Evolutionary conservation across 2,888 invertebrate species (phyloP), one percentile per base, ranked within the genome.

Genomic region (Pecten maximus): DNA sequence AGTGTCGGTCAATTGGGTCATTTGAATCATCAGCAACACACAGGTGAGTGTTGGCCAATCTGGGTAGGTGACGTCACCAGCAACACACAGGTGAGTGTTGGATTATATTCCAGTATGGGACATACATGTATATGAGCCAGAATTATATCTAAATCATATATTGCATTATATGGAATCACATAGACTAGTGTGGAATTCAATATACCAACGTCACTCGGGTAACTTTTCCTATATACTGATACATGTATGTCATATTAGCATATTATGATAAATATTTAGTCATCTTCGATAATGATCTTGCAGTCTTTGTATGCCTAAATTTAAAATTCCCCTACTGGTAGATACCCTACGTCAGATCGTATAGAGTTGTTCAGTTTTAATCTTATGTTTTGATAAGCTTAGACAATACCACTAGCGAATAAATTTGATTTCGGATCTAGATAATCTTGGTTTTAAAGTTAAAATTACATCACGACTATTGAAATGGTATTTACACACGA

Each of bases 351-450:
- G 60, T 60, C n/a, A 60, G 2, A 60, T 35, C 23, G 19, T n/a
- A n/a, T 35, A 74, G 35, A 28, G 6, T 8, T 28, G 35, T 74
- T 74, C 60, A 23, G 60, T 60, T 74, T 74, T 74, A 74, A 74
- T 74, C 74, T 74, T 74, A 2, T 74, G 74, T 10, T 28, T 28
- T 74, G 74, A 74, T 74, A 35, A 74, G 35, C 74, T 74, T 74
- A 28, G 74, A 74, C 35, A 74, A 74, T 28, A 28, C 28, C 74
- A 23, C 10, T 74, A 28, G 35, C 8, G 35, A 74, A 74, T 74
- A 74, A 74, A 74, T 74, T 74, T 74, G 28, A 35, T 74, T 74
- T 74, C 74, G 74, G 74, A 74, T 74, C 74, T 74, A 74, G 74
- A 35, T 74, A 74, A 74, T 74, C 74, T 74, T 74, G 74, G 74